A percentile compares a stretch with the other conserved stretches of the same genome.
Evolutionary conservation across 2,797 vertebrate species (phyloP).

Genomic region (Takifugu ocellatus): DNA sequence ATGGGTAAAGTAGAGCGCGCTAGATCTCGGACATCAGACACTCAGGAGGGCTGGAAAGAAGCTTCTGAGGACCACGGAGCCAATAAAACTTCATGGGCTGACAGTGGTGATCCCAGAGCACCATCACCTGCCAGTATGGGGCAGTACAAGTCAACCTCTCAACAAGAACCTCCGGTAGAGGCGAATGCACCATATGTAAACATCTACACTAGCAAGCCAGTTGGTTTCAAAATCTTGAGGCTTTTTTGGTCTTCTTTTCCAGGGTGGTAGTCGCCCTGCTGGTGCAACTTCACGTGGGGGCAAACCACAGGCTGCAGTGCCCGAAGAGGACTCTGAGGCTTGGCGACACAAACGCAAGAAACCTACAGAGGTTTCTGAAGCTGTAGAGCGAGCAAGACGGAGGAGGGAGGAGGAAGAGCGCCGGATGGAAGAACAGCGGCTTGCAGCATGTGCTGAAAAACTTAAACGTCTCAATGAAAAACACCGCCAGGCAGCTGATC

Average conservation of each 20-base stretch:
- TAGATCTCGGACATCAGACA: conserved; percentile 76
- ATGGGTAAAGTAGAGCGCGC: conserved; percentile 79
- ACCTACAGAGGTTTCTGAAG: conserved; percentile 88
- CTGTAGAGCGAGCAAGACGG: conserved; percentile 91
- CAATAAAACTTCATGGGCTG: conserved; percentile 68
- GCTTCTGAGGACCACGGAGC: conserved; percentile 75
- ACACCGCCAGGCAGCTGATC: conserved; percentile 67
- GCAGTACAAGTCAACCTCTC: conserved; percentile 73
- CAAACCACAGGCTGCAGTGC: conserved; percentile 68
- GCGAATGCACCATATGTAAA: too few relatives aligned
- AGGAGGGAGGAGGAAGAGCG: conserved; percentile 94
- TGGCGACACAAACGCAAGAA: conserved; percentile 96
- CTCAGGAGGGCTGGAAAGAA: conserved; percentile 82
- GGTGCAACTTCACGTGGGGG: conserved; percentile 65
- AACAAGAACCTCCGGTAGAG: conserved; percentile 81
- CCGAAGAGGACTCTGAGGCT: conserved; percentile 89
- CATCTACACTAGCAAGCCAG: neutral
- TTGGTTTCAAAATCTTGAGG: neutral
- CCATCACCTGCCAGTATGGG: conserved; percentile 72
- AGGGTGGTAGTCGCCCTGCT: conserved; percentile 58
- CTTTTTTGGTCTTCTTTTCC: neutral
- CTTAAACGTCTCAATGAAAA: conserved; percentile 96
- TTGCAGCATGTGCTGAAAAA: conserved; percentile 96
- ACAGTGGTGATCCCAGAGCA: conserved; percentile 69
- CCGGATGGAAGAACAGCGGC: conserved; percentile 94